These are phyloP conservation scores for Pristionchus arcanus DNA, from an alignment of 2,888 invertebrate species.

Conservation along the genomic window DNA sequence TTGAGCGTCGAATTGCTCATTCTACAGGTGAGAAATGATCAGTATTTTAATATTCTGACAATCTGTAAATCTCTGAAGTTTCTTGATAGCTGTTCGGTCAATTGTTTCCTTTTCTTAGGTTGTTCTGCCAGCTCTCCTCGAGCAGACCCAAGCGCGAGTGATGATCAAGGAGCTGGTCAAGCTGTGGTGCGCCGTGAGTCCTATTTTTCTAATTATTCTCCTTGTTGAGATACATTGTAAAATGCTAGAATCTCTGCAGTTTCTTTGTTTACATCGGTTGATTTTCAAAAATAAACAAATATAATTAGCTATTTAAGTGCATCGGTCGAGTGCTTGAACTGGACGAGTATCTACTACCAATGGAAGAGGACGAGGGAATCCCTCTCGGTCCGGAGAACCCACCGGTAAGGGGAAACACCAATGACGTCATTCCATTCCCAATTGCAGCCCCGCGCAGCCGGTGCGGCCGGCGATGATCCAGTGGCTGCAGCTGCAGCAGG, in stretches of 20 bases:
- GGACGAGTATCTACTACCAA: constrained; percentile 69
- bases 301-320: not conserved
- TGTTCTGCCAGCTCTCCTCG: constrained; percentile 94
- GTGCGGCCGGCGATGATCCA: constrained; percentile 53
- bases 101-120: constrained; percentile 82
- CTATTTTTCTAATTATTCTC: not conserved
- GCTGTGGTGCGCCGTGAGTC: constrained; percentile 51
- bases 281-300: not conserved
- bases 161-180: constrained; percentile 87
- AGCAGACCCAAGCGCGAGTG: constrained; percentile 94
- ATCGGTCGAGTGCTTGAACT: constrained; percentile 79
- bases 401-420: not conserved
- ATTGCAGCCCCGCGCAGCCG: constrained; percentile 56
- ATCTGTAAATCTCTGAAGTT: not conserved
- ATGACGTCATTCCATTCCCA: not conserved
- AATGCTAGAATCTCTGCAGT: no score
- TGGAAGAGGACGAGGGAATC: constrained; percentile 9
- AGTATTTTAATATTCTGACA: not conserved
- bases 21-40: constrained; percentile 82
- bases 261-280: no score
- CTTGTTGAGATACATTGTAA: no score
- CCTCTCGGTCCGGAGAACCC: not conserved
- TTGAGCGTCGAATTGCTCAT: constrained; percentile 91
- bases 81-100: no score
- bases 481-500: constrained; percentile 54